A percentile compares a stretch with the other conserved stretches of the same genome.
Evolutionary conservation across 1,140 invertebrate genomes (phyloP).

Genomic region (Drosophila mauritiana): DNA sequence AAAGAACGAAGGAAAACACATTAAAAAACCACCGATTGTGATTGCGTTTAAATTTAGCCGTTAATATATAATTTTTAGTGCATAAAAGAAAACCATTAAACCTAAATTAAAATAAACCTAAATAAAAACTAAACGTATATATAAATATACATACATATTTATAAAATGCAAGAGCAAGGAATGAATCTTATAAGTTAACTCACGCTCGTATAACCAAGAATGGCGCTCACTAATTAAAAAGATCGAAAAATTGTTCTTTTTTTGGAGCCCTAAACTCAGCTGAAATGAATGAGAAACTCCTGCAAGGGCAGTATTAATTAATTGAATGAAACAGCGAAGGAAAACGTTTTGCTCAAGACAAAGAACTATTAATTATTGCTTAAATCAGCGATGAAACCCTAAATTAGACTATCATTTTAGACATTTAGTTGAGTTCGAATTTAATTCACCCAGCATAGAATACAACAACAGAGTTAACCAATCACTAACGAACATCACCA

Average conservation of each 20-base stretch:
- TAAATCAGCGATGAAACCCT: conserved; percentile 20
- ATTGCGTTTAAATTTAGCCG: conserved; percentile 84
- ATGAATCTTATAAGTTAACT: conserved; percentile 13
- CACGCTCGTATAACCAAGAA: conserved; percentile 16
- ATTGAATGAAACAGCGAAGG: conserved; percentile 28
- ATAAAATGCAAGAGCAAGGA: conserved; percentile 43
- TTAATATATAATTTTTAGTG: conserved; percentile 81
- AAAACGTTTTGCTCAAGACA: conserved; percentile 51
- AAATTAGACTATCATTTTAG: conserved; percentile 36
- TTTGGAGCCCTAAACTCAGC: conserved; percentile 10
- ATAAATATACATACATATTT: conserved; percentile 51
- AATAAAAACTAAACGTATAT: conserved; percentile 22
- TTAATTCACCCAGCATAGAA: conserved; percentile 72
- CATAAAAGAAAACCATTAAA: conserved; percentile 63
- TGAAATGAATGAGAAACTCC: conserved; percentile 18
- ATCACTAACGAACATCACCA: conserved; percentile 32
- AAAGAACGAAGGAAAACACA: conserved; percentile 64
- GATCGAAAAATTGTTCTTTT: conserved; percentile 10
- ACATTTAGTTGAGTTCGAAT: conserved; percentile 70
- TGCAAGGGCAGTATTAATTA: conserved; percentile 46
- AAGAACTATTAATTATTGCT: conserved; percentile 40
- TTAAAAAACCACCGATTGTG: conserved; percentile 84
- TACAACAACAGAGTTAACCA: conserved; percentile 39
- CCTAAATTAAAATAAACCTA: conserved; percentile 43
- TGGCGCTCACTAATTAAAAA: conserved; percentile 37